These are phyloP conservation scores for Patella vulgata DNA, from an alignment of 1,140 invertebrate genomes.

Conservation along the genomic window DNA sequence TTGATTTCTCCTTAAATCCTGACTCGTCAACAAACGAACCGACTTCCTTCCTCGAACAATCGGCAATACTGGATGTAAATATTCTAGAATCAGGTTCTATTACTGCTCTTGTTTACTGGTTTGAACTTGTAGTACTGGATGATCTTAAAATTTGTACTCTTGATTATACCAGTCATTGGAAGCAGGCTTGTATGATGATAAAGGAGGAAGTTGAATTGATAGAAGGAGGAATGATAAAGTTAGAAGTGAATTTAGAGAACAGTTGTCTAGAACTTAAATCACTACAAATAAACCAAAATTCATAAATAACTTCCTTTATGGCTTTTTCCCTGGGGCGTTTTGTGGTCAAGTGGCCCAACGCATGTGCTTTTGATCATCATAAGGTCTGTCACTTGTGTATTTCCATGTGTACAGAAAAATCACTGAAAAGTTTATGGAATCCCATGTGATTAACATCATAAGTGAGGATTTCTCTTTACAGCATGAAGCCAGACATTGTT, in stretches of 20 bases:
- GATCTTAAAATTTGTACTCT: constrained; percentile 44
- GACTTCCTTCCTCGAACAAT: constrained; percentile 38
- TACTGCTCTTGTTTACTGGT: constrained; percentile 60
- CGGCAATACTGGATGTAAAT: constrained; percentile 29
- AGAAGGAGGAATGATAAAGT: constrained; percentile 31
- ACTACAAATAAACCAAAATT: no score
- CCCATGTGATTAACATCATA: no score
- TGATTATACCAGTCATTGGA: constrained; percentile 50
- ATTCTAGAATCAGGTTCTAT: constrained; percentile 41
- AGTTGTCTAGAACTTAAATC: constrained; percentile 46
- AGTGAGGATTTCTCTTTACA: no score
- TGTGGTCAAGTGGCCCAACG: no score
- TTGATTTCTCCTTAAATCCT: constrained; percentile 38
- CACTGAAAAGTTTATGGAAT: no score
- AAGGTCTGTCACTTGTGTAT: no score
- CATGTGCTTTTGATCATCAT: no score
- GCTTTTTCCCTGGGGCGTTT: no score
- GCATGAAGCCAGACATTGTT: no score
- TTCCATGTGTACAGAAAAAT: no score
- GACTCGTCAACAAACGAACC: constrained; percentile 10
- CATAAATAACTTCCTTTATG: no score
- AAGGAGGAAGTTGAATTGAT: constrained; percentile 24
- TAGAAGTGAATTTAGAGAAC: constrained; percentile 39
- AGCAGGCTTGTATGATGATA: constrained; percentile 56
- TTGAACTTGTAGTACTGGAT: constrained; percentile 47